Evolutionary conservation across 2,113 vertebrate species (phyloP).

Genomic region (Brienomyrus brachyistius): DNA sequence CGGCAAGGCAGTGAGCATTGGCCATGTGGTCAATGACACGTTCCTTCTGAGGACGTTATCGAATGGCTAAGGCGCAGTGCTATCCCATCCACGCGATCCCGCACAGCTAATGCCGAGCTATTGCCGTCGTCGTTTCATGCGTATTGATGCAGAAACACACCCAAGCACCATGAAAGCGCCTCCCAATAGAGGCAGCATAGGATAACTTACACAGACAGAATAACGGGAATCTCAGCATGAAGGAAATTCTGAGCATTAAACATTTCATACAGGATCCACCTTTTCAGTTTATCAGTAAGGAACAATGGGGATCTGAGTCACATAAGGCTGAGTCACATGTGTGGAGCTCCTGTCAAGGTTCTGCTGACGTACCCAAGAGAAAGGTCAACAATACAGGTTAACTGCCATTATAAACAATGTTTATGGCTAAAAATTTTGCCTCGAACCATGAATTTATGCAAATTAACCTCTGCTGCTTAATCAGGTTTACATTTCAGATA

Average conservation of each 20-base stretch:
- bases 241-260: neutral
- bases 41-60: neutral
- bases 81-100: neutral
- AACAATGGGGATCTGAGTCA: neutral
- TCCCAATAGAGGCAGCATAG: neutral
- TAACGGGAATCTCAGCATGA: neutral
- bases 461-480: neutral
- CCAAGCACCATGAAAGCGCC: neutral
- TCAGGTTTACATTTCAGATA: neutral
- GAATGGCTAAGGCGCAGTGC: neutral
- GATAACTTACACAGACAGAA: neutral
- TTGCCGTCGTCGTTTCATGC: neutral
- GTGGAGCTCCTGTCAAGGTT: neutral
- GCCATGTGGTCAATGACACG: neutral
- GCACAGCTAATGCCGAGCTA: too few species aligned
- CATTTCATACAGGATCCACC: neutral
- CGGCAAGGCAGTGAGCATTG: neutral
- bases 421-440: neutral
- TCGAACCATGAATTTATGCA: neutral
- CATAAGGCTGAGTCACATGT: neutral
- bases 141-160: neutral
- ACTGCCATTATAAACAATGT: neutral
- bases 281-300: neutral
- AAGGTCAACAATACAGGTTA: neutral
- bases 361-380: neutral